Evolutionary conservation across 2,113 vertebrate species (phyloP).

Genomic region (Agapornis roseicollis): DNA sequence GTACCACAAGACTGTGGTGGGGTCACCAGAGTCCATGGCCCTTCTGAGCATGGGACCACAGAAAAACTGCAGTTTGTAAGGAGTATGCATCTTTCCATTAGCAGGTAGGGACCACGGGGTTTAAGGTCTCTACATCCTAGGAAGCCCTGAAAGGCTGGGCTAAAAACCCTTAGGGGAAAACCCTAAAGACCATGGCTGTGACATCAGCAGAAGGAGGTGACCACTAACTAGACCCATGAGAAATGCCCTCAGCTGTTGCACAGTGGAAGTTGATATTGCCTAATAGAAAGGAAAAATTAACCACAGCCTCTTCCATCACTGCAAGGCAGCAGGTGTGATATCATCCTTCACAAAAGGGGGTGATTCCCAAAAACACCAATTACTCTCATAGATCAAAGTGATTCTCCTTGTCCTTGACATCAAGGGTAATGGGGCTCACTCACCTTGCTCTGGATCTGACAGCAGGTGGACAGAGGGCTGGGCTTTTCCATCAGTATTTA

Average conservation of each 20-base stretch:
- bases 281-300: background rate
- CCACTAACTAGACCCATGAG: background rate
- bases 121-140: background rate
- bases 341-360: rapidly evolving
- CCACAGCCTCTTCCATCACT: background rate
- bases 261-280: background rate
- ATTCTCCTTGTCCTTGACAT: background rate
- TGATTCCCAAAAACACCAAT: background rate
- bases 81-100: background rate
- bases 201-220: background rate
- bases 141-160: background rate
- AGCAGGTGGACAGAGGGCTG: constrained; percentile 17
- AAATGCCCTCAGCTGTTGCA: background rate
- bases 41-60: background rate
- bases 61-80: background rate
- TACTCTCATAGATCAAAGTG: background rate
- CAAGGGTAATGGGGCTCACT: background rate
- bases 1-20: background rate
- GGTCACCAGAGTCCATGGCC: background rate
- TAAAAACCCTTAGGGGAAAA: too few relatives aligned
- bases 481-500: background rate
- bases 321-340: background rate
- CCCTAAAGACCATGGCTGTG: background rate
- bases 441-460: constrained; percentile 69
- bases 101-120: background rate